Percentiles rank a stretch among this genome's conserved stretches.
phyloP scores from a whole-genome alignment of 2,888 invertebrate species.

The Drosophila macrospina region DNA sequence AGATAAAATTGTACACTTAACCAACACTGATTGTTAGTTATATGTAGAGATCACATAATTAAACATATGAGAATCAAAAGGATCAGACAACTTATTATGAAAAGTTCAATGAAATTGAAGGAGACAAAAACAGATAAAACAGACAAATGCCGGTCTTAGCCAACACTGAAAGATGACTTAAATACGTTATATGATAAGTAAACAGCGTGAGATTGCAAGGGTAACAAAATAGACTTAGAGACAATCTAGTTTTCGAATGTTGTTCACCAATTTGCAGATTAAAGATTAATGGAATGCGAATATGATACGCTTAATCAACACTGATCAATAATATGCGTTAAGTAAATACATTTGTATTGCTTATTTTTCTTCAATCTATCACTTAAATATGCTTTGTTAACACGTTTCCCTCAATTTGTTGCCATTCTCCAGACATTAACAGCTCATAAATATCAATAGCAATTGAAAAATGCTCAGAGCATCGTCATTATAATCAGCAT shows the following conservation, averaged over 20 bases:
- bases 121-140: neutral
- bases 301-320: no score
- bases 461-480: conserved; percentile 28
- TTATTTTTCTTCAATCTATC: neutral
- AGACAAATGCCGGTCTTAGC: neutral
- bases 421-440: conserved; percentile 32
- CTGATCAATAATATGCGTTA: neutral
- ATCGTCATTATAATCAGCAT: conserved; percentile 43
- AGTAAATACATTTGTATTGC: neutral
- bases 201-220: no score
- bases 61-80: neutral
- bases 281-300: neutral
- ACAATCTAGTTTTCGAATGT: neutral
- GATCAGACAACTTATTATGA: neutral
- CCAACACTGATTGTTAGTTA: no score
- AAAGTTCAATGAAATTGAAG: neutral
- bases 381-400: no score
- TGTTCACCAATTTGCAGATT: neutral
- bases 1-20: neutral
- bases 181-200: neutral
- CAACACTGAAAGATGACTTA: neutral
- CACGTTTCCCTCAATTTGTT: neutral
- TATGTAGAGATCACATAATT: no score
- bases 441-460: conserved; percentile 40
- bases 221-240: no score